Conservation (phyloP, 2,113 vertebrate genomes). For the Nycticorax nycticorax region DNA sequence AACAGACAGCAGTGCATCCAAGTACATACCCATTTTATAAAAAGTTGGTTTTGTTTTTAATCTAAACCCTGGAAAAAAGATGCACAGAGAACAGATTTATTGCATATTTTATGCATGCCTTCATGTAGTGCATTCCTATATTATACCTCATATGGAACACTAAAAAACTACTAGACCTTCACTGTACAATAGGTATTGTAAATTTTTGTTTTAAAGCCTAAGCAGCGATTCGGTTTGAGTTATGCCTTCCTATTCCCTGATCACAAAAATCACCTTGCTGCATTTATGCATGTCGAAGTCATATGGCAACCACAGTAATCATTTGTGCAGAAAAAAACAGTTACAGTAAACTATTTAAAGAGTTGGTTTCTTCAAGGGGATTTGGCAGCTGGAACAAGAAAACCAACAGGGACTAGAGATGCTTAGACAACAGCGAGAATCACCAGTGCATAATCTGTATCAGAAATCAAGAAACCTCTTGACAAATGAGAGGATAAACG, state of each 20-base stretch:
- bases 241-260: neutral
- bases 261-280: constrained; percentile 3
- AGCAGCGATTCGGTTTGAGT: neutral
- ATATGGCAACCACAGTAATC: neutral
- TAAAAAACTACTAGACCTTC: constrained; percentile 19
- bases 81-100: constrained; percentile 41
- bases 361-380: neutral
- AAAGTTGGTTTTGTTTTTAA: neutral
- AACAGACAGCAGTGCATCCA: constrained; percentile 1
- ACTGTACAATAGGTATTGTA: neutral
- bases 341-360: neutral
- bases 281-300: neutral
- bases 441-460: neutral
- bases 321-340: neutral
- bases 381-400: constrained; percentile 15
- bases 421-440: neutral
- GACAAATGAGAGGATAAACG: neutral
- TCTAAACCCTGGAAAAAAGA: constrained; percentile 41
- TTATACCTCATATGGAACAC: constrained; percentile 37
- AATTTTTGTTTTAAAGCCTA: neutral
- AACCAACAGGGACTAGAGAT: neutral
- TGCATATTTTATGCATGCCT: constrained; percentile 68
- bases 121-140: constrained; percentile 65
- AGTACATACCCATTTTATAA: neutral
- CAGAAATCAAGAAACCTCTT: neutral